A percentile compares a stretch with the other conserved stretches of the same genome.
phyloP scores from a whole-genome alignment of 2,113 vertebrate genomes.

The Neogobius melanostomus region DNA sequence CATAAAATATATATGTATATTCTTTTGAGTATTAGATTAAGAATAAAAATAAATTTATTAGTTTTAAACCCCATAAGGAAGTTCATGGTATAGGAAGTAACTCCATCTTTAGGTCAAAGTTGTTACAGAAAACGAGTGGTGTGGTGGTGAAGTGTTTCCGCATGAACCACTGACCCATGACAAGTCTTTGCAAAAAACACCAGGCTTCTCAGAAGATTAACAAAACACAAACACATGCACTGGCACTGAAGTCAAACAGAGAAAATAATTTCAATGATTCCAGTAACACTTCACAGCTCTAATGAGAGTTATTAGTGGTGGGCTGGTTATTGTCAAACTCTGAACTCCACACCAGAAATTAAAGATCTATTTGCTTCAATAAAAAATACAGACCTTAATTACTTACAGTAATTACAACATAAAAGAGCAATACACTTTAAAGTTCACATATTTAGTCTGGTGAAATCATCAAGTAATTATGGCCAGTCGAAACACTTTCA shows the following conservation, averaged over 20 bases:
- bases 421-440: background rate
- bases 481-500: too few relatives aligned
- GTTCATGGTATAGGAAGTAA: conserved; percentile 40
- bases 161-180: conserved; percentile 36
- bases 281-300: background rate
- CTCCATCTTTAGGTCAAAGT: conserved; percentile 27
- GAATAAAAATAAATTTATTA: too few relatives aligned
- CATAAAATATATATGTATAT: background rate
- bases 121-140: conserved; percentile 1
- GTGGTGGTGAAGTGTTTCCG: conserved; percentile 29
- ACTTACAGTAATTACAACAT: background rate
- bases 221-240: conserved; percentile 55
- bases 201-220: conserved; percentile 39
- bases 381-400: background rate
- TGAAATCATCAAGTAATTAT: too few relatives aligned
- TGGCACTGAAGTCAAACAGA: conserved; percentile 36
- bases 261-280: conserved; percentile 1
- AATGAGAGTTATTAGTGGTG: conserved; percentile 8
- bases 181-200: conserved; percentile 5
- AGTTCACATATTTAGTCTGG: too few relatives aligned
- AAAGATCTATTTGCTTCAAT: too few relatives aligned
- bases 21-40: too few relatives aligned
- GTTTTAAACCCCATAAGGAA: conserved; percentile 22
- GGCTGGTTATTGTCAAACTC: conserved; percentile 1
- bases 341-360: background rate